These are phyloP conservation scores for Blastobasis adustella DNA, from an alignment of 2,888 invertebrate species.

Conservation along the genomic window DNA sequence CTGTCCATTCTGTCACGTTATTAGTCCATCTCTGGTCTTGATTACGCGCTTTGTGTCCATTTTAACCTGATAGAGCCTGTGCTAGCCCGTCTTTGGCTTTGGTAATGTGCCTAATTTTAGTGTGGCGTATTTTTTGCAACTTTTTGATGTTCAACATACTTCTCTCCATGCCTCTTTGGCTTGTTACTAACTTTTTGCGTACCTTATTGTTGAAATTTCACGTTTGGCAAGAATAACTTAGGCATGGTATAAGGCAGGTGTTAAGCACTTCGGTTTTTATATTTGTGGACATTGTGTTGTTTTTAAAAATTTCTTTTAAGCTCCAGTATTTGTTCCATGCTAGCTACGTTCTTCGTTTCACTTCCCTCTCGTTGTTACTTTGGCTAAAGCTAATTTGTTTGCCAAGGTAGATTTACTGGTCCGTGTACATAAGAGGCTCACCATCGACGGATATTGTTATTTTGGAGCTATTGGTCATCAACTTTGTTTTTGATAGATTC, in stretches of 20 bases:
- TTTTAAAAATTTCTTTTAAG: constrained; percentile 15
- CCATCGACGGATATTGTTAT: constrained; percentile 1
- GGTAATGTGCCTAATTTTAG: constrained; percentile 6
- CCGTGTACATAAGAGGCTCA: constrained; percentile 1
- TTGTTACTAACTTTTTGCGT: constrained; percentile 1
- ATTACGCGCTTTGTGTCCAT: constrained; percentile 6
- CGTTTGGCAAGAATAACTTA: constrained; percentile 17
- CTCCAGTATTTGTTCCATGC: constrained; percentile 12
- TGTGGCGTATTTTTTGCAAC: neutral
- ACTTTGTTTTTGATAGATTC: constrained; percentile 11
- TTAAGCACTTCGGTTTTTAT: constrained; percentile 15
- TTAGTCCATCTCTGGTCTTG: constrained; percentile 8
- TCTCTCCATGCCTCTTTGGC: constrained; percentile 4
- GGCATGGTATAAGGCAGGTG: constrained; percentile 12
- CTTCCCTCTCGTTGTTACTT: constrained; percentile 1
- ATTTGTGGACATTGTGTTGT: constrained; percentile 8
- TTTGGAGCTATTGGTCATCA: constrained; percentile 11
- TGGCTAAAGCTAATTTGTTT: constrained; percentile 4
- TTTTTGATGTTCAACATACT: constrained; percentile 4
- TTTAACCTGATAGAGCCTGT: constrained; percentile 4
- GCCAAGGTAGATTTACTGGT: constrained; percentile 6
- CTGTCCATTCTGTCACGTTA: constrained; percentile 7
- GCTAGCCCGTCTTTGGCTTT: constrained; percentile 7
- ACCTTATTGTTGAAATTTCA: neutral
- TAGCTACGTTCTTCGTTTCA: constrained; percentile 2